These are phyloP conservation scores for Diarsia mendica DNA, from an alignment of 2,888 invertebrate genomes.

Conservation along the genomic window DNA sequence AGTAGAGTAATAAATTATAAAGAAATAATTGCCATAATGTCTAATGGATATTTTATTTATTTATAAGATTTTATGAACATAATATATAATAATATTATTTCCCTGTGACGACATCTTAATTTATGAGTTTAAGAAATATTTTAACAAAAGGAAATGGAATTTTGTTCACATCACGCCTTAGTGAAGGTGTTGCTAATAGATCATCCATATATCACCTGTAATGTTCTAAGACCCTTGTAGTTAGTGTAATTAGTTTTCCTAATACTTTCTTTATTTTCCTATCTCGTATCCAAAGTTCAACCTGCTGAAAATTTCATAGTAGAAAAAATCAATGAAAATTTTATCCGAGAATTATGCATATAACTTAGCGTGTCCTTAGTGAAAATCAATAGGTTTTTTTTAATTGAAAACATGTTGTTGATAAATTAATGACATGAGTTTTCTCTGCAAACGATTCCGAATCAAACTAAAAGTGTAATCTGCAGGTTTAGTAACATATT, in stretches of 20 bases:
- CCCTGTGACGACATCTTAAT: not conserved
- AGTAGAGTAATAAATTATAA: not conserved
- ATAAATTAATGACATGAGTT: not conserved
- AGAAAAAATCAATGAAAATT: not conserved
- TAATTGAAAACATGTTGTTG: too few species aligned
- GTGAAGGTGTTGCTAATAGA: too few species aligned
- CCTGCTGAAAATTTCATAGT: not conserved
- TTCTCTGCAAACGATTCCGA: not conserved
- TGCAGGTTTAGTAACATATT: constrained; percentile 13
- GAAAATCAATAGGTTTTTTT: too few species aligned
- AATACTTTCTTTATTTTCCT: not conserved
- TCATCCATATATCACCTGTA: too few species aligned
- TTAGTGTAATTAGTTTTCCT: too few species aligned
- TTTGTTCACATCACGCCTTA: too few species aligned
- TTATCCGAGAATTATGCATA: not conserved
- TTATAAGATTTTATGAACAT: too few species aligned
- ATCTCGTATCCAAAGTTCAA: not conserved
- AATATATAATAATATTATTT: not conserved
- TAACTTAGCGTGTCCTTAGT: not conserved
- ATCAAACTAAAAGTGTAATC: constrained; percentile 8
- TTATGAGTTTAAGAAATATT: not conserved
- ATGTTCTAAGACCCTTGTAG: too few species aligned
- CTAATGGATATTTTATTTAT: not conserved
- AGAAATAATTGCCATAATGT: constrained; percentile 11
- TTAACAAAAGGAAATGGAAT: not conserved